Evolutionary conservation across 2,888 invertebrate genomes (phyloP).

Genomic region (Lingula anatina): DNA sequence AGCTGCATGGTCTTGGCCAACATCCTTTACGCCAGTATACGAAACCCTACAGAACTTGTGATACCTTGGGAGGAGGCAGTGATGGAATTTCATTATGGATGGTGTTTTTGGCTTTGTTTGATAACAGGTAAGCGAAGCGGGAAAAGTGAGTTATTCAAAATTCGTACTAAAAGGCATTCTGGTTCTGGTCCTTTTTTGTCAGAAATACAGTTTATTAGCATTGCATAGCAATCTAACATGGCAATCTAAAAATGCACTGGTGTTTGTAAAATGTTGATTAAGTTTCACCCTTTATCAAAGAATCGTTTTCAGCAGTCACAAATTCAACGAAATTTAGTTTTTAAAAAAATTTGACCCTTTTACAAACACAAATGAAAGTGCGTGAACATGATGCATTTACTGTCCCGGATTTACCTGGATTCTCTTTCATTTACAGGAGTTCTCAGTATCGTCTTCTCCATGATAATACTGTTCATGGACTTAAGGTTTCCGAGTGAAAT

Average conservation of each 20-base stretch:
- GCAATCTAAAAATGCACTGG: too few species aligned
- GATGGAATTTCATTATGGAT: constrained; percentile 55
- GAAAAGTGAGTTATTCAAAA: too few species aligned
- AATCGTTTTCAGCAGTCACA: too few species aligned
- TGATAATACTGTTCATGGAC: constrained; percentile 76
- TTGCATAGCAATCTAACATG: too few species aligned
- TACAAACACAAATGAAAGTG: neutral
- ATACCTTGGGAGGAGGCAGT: constrained; percentile 55
- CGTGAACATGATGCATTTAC: neutral
- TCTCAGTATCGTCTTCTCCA: constrained; percentile 71
- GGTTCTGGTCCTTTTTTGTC: too few species aligned
- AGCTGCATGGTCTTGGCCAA: constrained; percentile 56
- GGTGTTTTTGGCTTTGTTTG: constrained; percentile 57
- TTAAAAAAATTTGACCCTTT: neutral
- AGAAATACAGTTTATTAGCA: too few species aligned
- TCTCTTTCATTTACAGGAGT: constrained; percentile 60
- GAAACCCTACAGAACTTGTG: constrained; percentile 56
- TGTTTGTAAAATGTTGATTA: too few species aligned
- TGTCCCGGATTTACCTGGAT: neutral
- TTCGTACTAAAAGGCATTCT: too few species aligned
- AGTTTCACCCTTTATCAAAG: too few species aligned
- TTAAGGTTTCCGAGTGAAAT: constrained; percentile 85
- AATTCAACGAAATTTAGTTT: too few species aligned
- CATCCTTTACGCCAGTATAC: constrained; percentile 55
- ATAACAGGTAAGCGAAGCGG: constrained; percentile 51